A percentile compares a stretch with the other conserved stretches of the same genome.
These are phyloP conservation scores for Mesochorus sp. DNA, from an alignment of 2,888 invertebrate genomes.

Conservation along the genomic window DNA sequence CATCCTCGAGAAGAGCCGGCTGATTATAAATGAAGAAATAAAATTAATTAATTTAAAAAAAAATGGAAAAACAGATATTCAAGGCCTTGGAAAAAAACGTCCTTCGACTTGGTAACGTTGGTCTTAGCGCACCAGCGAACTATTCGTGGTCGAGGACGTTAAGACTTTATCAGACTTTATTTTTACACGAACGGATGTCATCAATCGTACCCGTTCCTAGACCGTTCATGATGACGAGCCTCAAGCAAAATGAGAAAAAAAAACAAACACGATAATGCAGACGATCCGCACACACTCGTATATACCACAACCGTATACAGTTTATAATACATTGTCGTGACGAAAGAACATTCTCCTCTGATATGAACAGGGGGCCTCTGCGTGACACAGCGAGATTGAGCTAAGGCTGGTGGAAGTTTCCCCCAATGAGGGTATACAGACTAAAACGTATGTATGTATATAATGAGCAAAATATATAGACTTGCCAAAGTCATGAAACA, in stretches of 20 bases:
- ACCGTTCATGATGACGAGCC: conserved; percentile 16
- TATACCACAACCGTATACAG: background rate
- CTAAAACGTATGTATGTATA: background rate
- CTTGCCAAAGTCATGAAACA: background rate
- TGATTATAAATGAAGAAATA: conserved; percentile 17
- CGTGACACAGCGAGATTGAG: conserved; percentile 46
- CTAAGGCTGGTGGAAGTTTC: background rate
- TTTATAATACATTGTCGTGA: conserved; percentile 46
- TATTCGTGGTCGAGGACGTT: background rate
- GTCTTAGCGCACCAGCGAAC: background rate
- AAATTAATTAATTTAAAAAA: conserved; percentile 8
- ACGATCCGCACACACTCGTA: conserved; percentile 5
- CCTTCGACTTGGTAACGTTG: background rate
- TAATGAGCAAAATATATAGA: background rate
- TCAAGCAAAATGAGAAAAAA: background rate
- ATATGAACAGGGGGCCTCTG: no score
- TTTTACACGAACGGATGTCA: conserved; percentile 1
- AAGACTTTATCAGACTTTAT: background rate
- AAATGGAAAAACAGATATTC: conserved; percentile 10
- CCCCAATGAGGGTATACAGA: no score
- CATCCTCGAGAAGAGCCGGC: conserved; percentile 8
- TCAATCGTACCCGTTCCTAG: background rate
- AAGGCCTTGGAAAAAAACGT: conserved; percentile 22
- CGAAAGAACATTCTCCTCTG: conserved; percentile 28
- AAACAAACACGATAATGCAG: conserved; percentile 7